Base-by-base conservation (phyloP, 1,140 invertebrate species). In the Berghia stephanieae region DNA sequence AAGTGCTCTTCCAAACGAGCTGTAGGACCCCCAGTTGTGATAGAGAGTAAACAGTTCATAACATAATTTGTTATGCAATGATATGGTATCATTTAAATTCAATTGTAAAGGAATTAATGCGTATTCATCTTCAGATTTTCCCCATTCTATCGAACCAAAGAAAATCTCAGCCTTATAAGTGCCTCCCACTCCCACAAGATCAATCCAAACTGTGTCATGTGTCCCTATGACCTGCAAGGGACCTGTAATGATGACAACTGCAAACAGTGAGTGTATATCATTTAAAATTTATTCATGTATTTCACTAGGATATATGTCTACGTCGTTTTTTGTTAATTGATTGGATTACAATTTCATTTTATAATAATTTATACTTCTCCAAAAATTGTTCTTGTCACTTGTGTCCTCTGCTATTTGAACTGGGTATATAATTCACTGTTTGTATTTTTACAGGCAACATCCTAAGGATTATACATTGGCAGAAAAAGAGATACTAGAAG, bases 181-280 rank as follows among this genome's bases (percentile, higher is more conserved):
- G 36, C 66, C 16, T 83, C 84, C 10, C 83, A 78, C 57, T 80
- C 82, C 18, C 81, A 87, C 66, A 86, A 85, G 72, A 71, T 87
- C 34, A 79, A 87, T 49, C 81, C 82, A 40, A 81, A 81, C 36
- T 79, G 80, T 46, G 67, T 83, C 10, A 44, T 87, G 18, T 87
- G 86, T 79, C 80, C 80, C 43, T 87, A 80, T 78, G 85, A 86
- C 66, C 67, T 87, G 27, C 78, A 80, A 44, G 86, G 86, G 49
- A 86, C 79, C 0, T 87, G 86, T 63, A 84, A 87, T 80, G 86
- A 87, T 77, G 81, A 86, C 52, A 78, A 84, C 8, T 87, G 86
- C 79, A 27, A 44, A 44, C 82, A 85, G 86, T 86, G 74, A 82
- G 80, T 82, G 43, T 34, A 1, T 24, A 40, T 13, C 13, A 44